phyloP scores from a whole-genome alignment of 2,888 invertebrate genomes.

The Leptogaster cylindrica region DNA sequence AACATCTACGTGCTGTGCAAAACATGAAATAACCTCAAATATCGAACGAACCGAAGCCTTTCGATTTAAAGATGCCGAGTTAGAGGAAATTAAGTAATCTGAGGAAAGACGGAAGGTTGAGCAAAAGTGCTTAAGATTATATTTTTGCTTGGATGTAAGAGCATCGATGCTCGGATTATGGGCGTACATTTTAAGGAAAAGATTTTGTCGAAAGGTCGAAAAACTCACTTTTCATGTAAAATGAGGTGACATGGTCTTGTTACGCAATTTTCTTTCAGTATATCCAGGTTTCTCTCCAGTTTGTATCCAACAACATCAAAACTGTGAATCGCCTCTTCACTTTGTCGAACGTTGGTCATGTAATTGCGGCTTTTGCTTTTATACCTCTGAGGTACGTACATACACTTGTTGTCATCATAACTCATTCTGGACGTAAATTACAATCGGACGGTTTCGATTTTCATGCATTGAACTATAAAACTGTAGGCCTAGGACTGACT shows the following conservation, averaged over 20 bases:
- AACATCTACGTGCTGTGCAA: background rate
- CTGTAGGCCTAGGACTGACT: background rate
- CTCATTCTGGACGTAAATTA: conserved; percentile 45
- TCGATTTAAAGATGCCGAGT: background rate
- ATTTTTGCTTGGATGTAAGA: background rate
- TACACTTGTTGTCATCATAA: conserved; percentile 45
- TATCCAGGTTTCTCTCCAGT: background rate
- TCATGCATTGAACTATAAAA: conserved; percentile 33
- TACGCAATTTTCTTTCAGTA: conserved; percentile 44
- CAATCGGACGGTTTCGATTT: conserved; percentile 44
- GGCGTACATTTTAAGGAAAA: conserved; percentile 8
- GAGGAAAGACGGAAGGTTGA: conserved; percentile 3
- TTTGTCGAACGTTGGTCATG: conserved; percentile 29
- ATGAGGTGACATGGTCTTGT: conserved; percentile 44
- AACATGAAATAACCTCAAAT: conserved; percentile 22
- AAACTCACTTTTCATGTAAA: conserved; percentile 47
- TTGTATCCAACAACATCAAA: background rate
- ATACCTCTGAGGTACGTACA: conserved; percentile 34
- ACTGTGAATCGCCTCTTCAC: conserved; percentile 31
- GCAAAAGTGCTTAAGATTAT: background rate
- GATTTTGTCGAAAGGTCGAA: conserved; percentile 44
- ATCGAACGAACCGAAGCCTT: background rate
- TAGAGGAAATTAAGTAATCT: conserved; percentile 33
- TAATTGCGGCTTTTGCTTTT: conserved; percentile 39
- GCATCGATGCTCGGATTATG: conserved; percentile 2